A percentile compares a stretch with the other conserved stretches of the same genome.
Conservation (phyloP, 2,888 invertebrate genomes). For the Caenorhabditis angaria region DNA sequence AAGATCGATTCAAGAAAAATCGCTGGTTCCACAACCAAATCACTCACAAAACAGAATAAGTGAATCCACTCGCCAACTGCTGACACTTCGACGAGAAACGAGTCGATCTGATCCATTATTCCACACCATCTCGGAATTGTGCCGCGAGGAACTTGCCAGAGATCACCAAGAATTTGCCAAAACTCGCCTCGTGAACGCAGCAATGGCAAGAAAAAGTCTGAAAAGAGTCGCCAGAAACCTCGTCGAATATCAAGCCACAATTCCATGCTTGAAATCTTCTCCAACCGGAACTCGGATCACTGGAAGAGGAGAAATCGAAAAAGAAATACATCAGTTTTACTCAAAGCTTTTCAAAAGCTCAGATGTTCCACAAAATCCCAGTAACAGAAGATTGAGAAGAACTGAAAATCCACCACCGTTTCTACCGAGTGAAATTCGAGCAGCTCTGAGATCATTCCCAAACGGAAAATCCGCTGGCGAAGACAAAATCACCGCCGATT, state of each 20-base stretch:
- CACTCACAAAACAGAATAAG: background rate
- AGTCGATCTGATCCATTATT: background rate
- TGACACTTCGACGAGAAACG: background rate
- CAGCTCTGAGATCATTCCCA: slow-evolving; percentile 4
- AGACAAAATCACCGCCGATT: slow-evolving; percentile 10
- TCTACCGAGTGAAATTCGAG: background rate
- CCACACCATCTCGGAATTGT: background rate
- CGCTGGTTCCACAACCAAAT: background rate
- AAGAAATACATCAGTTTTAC: slow-evolving; percentile 1
- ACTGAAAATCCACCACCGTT: background rate
- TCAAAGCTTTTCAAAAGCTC: slow-evolving; percentile 6
- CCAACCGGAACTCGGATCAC: slow-evolving; percentile 3
- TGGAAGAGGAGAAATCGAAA: background rate
- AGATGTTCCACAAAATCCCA: background rate
- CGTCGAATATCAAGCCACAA: background rate
- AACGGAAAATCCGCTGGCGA: slow-evolving; percentile 5
- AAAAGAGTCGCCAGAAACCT: background rate
- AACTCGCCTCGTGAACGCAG: background rate
- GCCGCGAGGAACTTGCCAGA: slow-evolving; percentile 4
- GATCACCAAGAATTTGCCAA: slow-evolving; percentile 8
- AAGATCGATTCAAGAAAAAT: background rate
- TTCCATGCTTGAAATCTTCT: slow-evolving; percentile 6
- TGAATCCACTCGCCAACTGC: background rate
- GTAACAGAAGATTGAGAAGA: background rate
- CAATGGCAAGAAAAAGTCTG: background rate